A percentile compares a stretch with the other conserved stretches of the same genome.
phyloP scores from a whole-genome alignment of 2,113 vertebrate genomes.

The Sceloporus undulatus region DNA sequence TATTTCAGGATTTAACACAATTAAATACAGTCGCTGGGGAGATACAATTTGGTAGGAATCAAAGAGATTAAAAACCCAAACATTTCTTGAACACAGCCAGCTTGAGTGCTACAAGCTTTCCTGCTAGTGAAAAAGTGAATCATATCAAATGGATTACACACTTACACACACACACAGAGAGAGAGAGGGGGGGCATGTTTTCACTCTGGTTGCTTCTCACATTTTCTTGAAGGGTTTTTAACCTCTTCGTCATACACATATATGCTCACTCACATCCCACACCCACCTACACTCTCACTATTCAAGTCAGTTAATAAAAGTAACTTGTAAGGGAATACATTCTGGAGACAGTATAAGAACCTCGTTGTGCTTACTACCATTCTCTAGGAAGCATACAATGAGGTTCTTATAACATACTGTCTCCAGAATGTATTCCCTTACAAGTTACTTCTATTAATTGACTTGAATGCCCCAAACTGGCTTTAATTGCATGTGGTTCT shows the following conservation, averaged over 20 bases:
- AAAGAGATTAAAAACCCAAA: background rate
- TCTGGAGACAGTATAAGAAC: background rate
- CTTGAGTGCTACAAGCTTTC: background rate
- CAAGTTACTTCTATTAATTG: background rate
- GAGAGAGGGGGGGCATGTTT: too few relatives aligned
- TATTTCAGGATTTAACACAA: constrained; percentile 24
- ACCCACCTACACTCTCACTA: too few relatives aligned
- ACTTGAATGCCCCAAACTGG: background rate
- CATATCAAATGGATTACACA: background rate
- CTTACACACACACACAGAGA: too few relatives aligned
- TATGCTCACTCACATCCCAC: too few relatives aligned
- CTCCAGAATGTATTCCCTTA: background rate
- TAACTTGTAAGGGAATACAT: background rate
- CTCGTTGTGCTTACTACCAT: background rate
- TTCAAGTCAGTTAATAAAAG: constrained; percentile 3
- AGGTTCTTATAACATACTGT: background rate
- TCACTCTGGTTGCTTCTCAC: too few relatives aligned
- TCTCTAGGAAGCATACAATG: background rate
- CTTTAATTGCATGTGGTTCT: too few relatives aligned
- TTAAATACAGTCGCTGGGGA: background rate
- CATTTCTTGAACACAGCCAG: background rate
- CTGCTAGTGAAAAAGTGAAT: background rate
- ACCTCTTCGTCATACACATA: background rate
- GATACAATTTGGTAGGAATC: constrained; percentile 1
- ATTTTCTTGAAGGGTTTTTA: background rate